Evolutionary conservation across 2,797 vertebrate genomes (phyloP).

Genomic region (Furcifer pardalis): DNA sequence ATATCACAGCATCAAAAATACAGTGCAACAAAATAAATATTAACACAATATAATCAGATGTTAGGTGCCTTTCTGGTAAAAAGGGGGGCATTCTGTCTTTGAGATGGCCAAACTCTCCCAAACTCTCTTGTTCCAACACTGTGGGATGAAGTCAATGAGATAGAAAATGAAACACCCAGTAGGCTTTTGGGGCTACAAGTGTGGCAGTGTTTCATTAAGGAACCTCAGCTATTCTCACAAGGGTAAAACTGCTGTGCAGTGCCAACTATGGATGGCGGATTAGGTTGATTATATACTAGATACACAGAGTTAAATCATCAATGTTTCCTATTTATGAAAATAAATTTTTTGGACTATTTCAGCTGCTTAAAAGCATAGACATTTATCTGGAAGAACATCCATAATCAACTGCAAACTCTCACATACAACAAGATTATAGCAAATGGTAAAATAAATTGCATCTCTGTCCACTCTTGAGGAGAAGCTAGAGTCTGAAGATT

Average conservation of each 20-base stretch:
- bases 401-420: constrained; percentile 9
- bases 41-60: too few relatives aligned
- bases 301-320: background rate
- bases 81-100: too few relatives aligned
- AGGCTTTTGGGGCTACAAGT: background rate
- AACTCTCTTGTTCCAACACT: background rate
- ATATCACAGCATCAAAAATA: too few relatives aligned
- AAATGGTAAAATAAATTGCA: constrained; percentile 19
- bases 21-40: too few relatives aligned
- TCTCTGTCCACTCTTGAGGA: background rate
- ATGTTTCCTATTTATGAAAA: background rate
- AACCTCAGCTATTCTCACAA: background rate
- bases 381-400: background rate
- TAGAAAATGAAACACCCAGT: background rate
- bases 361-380: background rate
- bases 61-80: too few relatives aligned
- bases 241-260: too few relatives aligned
- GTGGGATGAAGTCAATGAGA: background rate
- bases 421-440: background rate
- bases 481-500: background rate
- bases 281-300: too few relatives aligned
- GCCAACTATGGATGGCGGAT: background rate
- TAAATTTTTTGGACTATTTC: background rate
- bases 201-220: background rate
- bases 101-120: background rate